phyloP scores from a whole-genome alignment of 2,888 invertebrate species.

The Saturnia japonica region DNA sequence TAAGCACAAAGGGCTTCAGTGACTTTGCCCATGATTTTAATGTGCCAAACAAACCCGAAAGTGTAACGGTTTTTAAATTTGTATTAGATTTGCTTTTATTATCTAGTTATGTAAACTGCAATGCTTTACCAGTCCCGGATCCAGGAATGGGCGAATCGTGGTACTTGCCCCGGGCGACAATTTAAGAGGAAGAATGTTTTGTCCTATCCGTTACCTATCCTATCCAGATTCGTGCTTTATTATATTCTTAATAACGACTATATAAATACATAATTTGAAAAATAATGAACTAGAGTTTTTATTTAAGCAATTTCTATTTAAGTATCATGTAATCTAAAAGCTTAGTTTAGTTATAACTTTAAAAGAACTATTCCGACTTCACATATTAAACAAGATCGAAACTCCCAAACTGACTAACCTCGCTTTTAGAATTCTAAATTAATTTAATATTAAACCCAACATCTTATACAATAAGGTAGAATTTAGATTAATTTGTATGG shows the following conservation, averaged over 20 bases:
- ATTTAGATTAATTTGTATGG: conserved; percentile 40
- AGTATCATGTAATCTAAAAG: not conserved
- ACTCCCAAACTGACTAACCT: conserved; percentile 1
- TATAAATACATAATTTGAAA: too few relatives aligned
- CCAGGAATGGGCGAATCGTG: not conserved
- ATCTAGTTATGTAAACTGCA: not conserved
- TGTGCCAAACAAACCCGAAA: not conserved
- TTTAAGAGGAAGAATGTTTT: not conserved
- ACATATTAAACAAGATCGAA: not conserved
- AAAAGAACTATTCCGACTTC: not conserved
- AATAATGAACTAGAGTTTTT: too few relatives aligned
- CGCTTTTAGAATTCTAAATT: not conserved
- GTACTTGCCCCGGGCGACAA: not conserved
- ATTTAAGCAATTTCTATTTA: too few relatives aligned
- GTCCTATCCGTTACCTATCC: too few relatives aligned
- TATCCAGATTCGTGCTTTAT: too few relatives aligned
- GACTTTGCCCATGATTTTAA: not conserved
- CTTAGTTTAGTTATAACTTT: not conserved
- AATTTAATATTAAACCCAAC: conserved; percentile 33
- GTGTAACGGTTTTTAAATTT: not conserved
- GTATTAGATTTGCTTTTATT: not conserved
- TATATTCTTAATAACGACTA: too few relatives aligned
- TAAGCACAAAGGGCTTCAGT: not conserved
- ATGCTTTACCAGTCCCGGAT: not conserved
- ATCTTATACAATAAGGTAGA: conserved; percentile 33